Evolutionary conservation across 2,888 invertebrate species (phyloP).

Genomic region (Auanema freiburgensis): DNA sequence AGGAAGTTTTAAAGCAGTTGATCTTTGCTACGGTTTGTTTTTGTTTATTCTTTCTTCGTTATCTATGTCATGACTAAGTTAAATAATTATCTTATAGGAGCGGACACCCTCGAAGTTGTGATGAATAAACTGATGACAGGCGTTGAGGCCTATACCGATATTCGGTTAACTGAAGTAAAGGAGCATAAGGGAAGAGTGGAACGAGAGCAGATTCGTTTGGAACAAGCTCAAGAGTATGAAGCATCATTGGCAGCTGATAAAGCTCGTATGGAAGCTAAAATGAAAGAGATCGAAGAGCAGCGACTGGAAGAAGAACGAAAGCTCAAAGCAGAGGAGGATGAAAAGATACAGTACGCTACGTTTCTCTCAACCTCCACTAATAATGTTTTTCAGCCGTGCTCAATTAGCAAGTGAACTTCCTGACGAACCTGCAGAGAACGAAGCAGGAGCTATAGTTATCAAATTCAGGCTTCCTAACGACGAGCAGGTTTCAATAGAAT

Average conservation of each 20-base stretch:
- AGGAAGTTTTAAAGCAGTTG: constrained; percentile 25
- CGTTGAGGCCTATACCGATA: constrained; percentile 45
- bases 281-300: constrained; percentile 36
- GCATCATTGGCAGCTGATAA: constrained; percentile 49
- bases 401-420: constrained; percentile 41
- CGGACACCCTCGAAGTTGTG: constrained; percentile 33
- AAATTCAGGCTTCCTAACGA: constrained; percentile 55
- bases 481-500: constrained; percentile 26
- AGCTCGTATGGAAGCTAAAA: constrained; percentile 47
- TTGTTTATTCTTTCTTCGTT: constrained; percentile 1
- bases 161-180: constrained; percentile 29
- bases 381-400: constrained; percentile 19
- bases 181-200: constrained; percentile 49
- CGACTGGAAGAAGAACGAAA: constrained; percentile 30
- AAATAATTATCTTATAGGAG: constrained; percentile 22
- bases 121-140: constrained; percentile 48
- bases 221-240: constrained; percentile 54
- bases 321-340: constrained; percentile 29
- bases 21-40: constrained; percentile 35
- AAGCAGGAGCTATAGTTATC: constrained; percentile 39
- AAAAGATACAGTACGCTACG: constrained; percentile 12
- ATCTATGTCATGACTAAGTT: not conserved
- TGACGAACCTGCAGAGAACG: constrained; percentile 46
- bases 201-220: constrained; percentile 48
- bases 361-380: not conserved